These are phyloP conservation scores for Rhincodon typus DNA, from an alignment of 2,797 vertebrate genomes.

Conservation along the genomic window DNA sequence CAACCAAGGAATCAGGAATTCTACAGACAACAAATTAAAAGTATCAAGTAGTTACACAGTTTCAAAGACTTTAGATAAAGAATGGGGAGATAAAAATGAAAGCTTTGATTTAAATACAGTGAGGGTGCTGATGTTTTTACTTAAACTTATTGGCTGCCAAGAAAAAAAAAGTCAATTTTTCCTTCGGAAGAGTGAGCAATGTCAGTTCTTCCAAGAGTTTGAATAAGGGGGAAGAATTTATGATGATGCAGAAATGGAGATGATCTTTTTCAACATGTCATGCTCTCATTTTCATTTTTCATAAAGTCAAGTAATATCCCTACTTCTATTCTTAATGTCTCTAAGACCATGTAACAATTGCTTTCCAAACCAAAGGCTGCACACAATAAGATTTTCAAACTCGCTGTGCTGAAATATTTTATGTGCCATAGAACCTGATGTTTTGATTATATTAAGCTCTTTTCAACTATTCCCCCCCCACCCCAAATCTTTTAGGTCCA, in stretches of 20 bases:
- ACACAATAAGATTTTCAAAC: background rate
- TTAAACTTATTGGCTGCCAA: background rate
- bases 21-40: background rate
- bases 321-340: too few relatives aligned
- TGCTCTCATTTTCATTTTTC: background rate
- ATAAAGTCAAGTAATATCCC: background rate
- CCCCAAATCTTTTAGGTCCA: conserved; percentile 68
- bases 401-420: background rate
- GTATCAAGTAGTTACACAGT: background rate
- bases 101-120: background rate
- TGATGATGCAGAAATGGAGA: background rate
- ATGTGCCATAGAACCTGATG: background rate
- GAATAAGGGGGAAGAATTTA: background rate
- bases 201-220: background rate
- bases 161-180: background rate
- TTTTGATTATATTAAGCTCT: conserved; percentile 21
- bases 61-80: background rate
- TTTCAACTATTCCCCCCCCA: conserved; percentile 34
- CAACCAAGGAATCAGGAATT: too few relatives aligned
- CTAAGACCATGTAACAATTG: background rate
- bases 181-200: background rate
- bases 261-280: background rate
- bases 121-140: background rate
- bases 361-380: background rate
- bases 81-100: background rate